Evolutionary conservation across 1,140 invertebrate species (phyloP), one percentile per base, ranked within the genome.

Genomic region (Drosophila ironensis): DNA sequence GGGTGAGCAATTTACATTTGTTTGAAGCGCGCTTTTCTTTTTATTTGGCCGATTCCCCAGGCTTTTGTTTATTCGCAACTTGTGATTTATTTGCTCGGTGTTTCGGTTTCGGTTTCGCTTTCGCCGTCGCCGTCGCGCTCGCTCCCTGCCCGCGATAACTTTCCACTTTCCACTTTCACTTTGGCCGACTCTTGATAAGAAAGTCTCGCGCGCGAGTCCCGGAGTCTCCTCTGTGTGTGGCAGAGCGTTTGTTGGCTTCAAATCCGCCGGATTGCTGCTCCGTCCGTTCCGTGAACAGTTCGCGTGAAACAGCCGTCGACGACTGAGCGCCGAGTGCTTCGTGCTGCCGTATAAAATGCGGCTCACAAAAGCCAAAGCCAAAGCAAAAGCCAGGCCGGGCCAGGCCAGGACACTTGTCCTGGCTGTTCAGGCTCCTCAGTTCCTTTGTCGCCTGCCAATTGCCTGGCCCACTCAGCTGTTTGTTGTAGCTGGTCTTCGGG

Each of bases 21-120:
- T 70, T 51, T 53, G 47, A 40, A 20, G 20, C 59, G 24, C 47
- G 37, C 40, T 37, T 30, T 66, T 66, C 33, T 54, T 51, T 48
- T 53, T 48, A 37, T 64, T 33, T 51, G 27, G 41, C 47, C 60
- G 37, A 67, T 50, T 59, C 50, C 46, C 50, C 38, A 57, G 54
- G 37, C 33, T 57, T 37, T 76, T 50, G 63, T 76, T 77, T 73
- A 63, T 52, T 77, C 68, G 46, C 61, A 46, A 57, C 60, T 61
- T 66, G 78, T 84, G 73, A 82, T 82, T 82, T 82, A 82, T 78
- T 78, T 78, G 52, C 42, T 51, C 72, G 57, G 68, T 78, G 66
- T 38, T 57, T 41, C 25, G 27, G 41, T 56, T 17, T 54, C 14
- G 28, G 28, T 35, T 28, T 40, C 28, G 46, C 14, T 56, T 59